These are phyloP conservation scores for Ceratosolen solmsi DNA, from an alignment of 1,140 invertebrate genomes.

Conservation along the genomic window DNA sequence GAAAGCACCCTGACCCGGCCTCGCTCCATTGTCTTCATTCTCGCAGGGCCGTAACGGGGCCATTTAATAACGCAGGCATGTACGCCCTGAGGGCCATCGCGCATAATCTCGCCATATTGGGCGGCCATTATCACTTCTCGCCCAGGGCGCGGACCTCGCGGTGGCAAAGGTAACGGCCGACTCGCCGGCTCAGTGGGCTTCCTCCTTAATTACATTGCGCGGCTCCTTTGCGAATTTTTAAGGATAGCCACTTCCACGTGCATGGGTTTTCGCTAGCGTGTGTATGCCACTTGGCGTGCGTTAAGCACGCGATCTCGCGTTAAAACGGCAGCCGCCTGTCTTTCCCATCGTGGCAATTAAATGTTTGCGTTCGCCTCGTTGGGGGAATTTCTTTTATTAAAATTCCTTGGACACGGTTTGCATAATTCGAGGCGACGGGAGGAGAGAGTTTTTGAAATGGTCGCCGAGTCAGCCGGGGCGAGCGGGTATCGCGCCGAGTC, in stretches of 20 bases:
- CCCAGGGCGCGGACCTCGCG: too few species aligned
- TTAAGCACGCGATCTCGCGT: neutral
- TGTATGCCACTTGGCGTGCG: neutral
- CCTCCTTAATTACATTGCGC: constrained; percentile 2
- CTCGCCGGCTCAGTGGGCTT: too few species aligned
- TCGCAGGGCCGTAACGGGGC: neutral
- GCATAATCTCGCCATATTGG: constrained; percentile 33
- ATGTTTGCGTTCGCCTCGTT: neutral
- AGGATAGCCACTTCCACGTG: neutral
- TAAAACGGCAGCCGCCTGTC: neutral
- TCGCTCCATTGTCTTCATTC: constrained; percentile 42
- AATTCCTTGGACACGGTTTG: constrained; percentile 10
- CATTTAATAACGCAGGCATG: constrained; percentile 30
- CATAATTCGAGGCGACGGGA: neutral
- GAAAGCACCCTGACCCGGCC: neutral
- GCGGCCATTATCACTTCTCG: constrained; percentile 1
- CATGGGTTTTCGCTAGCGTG: neutral
- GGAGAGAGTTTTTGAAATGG: constrained; percentile 11
- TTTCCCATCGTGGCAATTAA: neutral
- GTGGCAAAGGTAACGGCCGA: too few species aligned
- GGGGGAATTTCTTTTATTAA: constrained; percentile 30
- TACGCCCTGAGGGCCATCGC: neutral
- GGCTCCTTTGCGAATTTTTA: neutral
- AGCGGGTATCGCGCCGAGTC: neutral
- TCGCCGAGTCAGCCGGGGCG: neutral